These are phyloP conservation scores for Rhagonycha fulva DNA, from an alignment of 2,888 invertebrate species.

Conservation along the genomic window DNA sequence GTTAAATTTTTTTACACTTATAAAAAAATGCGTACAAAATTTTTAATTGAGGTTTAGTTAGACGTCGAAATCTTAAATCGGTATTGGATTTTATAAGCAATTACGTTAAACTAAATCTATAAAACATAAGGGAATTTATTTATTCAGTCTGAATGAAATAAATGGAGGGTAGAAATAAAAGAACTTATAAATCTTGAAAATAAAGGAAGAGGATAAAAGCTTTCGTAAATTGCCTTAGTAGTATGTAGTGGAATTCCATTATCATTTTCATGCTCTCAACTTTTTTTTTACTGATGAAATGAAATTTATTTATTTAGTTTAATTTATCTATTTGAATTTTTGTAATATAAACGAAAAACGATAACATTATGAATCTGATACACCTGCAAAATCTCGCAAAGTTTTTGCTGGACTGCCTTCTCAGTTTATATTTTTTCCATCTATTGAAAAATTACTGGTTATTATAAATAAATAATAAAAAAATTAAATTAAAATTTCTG, in stretches of 20 bases:
- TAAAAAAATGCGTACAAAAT: neutral
- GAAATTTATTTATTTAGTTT: neutral
- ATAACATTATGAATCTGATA: no score
- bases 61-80: neutral
- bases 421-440: no score
- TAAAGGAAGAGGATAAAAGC: slow-evolving; percentile 3
- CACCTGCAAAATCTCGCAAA: no score
- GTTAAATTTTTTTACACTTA: no score
- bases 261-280: neutral
- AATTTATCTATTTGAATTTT: neutral
- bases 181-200: slow-evolving; percentile 7
- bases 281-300: neutral
- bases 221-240: slow-evolving; percentile 4
- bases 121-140: slow-evolving; percentile 14
- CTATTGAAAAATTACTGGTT: neutral
- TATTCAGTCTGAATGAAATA: slow-evolving; percentile 1
- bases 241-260: neutral
- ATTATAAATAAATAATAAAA: neutral
- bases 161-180: slow-evolving; percentile 8
- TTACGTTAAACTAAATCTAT: slow-evolving; percentile 8
- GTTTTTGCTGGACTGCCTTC: no score
- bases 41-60: neutral
- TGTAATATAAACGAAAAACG: neutral
- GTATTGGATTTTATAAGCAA: neutral
- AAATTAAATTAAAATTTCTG: neutral